Evolutionary conservation across 2,888 invertebrate genomes (phyloP), one percentile per base, ranked within the genome.

Genomic region (Trachelus troglodyta): DNA sequence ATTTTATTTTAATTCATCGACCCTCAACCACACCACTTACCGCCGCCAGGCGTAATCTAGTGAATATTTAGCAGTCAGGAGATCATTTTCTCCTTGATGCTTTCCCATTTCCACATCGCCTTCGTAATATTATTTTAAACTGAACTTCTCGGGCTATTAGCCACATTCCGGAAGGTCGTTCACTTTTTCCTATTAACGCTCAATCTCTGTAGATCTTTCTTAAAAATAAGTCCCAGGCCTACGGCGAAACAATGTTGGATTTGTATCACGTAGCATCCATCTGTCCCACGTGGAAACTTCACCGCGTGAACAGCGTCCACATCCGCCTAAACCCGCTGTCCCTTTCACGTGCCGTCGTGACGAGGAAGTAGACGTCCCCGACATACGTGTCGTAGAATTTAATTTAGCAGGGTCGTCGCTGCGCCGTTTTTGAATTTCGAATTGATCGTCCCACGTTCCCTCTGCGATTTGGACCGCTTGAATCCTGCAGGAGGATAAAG

Each of bases 1-100:
- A 34, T 71, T 34, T 71, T 56, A 75, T 35, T 69, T 69, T 69
- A 75, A 75, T 75, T 34, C 69, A 3, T 56, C 31, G 35, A 56
- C 74, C n/a, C 69, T 30, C 33, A 12, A 31, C 77, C 31, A 40
- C 71, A 11, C 68, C 40, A 34, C 75, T 75, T 75, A 71, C 77
- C 71, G 75, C 34, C 68, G 69, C 35, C 68, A 69, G 35, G 35
- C 34, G 71, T 75, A 69, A 75, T 56, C 77, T 77, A 34, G 74
- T 77, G 77, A 77, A 77, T 77, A 77, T 77, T 75, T 75, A 77
- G 37, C 75, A 75, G 35, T 40, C 77, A 12, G 11, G 56, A 35
- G 71, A 37, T 77, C 75, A 75, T 71, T 75, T 71, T 75, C 34
- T 40, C 75, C 77, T 40, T 71, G 12, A 31, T 12, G 71, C 15